These are phyloP conservation scores for Acanthococcus lagerstroemiae DNA, from an alignment of 2,888 invertebrate genomes.

Conservation along the genomic window DNA sequence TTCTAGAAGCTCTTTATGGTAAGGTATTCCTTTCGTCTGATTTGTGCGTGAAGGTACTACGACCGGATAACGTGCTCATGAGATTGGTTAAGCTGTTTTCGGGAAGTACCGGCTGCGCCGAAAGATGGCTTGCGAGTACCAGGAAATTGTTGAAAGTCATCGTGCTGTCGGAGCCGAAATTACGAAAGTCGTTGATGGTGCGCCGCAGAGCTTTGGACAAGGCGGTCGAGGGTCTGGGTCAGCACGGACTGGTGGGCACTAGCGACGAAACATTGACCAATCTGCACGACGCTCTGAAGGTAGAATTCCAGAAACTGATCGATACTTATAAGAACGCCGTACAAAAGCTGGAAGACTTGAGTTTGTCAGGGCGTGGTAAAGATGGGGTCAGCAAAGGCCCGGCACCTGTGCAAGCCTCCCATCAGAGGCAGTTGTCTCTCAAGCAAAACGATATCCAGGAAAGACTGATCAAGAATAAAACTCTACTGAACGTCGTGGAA, in stretches of 20 bases:
- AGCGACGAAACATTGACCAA: conserved; percentile 50
- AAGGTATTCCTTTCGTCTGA: conserved; percentile 45
- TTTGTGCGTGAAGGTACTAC: conserved; percentile 43
- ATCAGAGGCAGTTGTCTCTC: conserved; percentile 76
- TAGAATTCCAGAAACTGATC: conserved; percentile 69
- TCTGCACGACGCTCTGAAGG: conserved; percentile 68
- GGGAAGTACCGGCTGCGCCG: conserved; percentile 39
- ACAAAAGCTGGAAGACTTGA: conserved; percentile 70
- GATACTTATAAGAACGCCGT: conserved; percentile 79
- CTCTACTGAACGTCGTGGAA: conserved; percentile 56
- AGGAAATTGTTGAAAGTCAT: conserved; percentile 46
- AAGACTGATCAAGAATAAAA: conserved; percentile 82
- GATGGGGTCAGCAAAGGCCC: conserved; percentile 45
- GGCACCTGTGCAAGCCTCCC: conserved; percentile 74
- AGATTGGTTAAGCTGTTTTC: conserved; percentile 70
- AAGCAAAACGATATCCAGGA: conserved; percentile 79
- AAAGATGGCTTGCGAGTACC: conserved; percentile 41
- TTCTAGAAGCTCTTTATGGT: conserved; percentile 69
- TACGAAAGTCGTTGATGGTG: conserved; percentile 54
- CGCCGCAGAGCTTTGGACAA: conserved; percentile 65
- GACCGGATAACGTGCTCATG: conserved; percentile 67
- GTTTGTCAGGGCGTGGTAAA: conserved; percentile 46
- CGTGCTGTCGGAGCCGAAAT: conserved; percentile 45
- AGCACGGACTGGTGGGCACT: conserved; percentile 66
- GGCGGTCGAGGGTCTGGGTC: conserved; percentile 76